phyloP scores from a whole-genome alignment of 2,888 invertebrate genomes.

The Drosophila phalerata region DNA sequence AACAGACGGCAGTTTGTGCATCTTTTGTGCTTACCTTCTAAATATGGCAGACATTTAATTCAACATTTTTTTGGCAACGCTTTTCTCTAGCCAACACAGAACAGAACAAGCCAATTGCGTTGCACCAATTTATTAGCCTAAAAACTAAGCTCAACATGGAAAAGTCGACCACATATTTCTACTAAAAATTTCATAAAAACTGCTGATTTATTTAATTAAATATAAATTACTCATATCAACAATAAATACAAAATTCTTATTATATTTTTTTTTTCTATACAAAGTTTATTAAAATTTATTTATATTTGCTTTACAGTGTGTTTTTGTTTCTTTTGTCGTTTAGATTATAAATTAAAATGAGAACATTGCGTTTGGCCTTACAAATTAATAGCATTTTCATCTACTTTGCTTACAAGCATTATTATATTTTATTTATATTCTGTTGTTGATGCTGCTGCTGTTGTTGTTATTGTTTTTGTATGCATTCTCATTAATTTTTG shows the following conservation, averaged over 20 bases:
- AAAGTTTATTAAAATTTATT: conserved; percentile 76
- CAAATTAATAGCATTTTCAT: conserved; percentile 79
- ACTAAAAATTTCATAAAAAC: too few species aligned
- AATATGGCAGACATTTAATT: conserved; percentile 73
- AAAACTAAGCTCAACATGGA: neutral
- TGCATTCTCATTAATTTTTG: conserved; percentile 59
- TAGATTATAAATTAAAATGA: conserved; percentile 82
- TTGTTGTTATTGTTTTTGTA: conserved; percentile 15
- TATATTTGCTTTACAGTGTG: conserved; percentile 74
- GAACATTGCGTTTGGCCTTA: conserved; percentile 83
- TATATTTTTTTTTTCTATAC: conserved; percentile 56
- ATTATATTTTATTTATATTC: conserved; percentile 11
- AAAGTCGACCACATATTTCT: neutral
- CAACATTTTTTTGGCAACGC: conserved; percentile 63
- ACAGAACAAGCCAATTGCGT: conserved; percentile 12
- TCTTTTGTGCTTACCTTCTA: conserved; percentile 50
- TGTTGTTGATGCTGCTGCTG: conserved; percentile 15
- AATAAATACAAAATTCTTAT: neutral
- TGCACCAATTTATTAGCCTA: neutral
- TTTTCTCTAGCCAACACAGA: conserved; percentile 27
- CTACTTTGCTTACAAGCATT: conserved; percentile 53
- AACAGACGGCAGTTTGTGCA: conserved; percentile 27
- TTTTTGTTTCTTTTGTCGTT: conserved; percentile 63
- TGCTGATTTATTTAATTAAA: neutral
- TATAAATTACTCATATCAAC: neutral